These are phyloP conservation scores for Artemia franciscana DNA, from an alignment of 1,140 invertebrate species.

Conservation along the genomic window DNA sequence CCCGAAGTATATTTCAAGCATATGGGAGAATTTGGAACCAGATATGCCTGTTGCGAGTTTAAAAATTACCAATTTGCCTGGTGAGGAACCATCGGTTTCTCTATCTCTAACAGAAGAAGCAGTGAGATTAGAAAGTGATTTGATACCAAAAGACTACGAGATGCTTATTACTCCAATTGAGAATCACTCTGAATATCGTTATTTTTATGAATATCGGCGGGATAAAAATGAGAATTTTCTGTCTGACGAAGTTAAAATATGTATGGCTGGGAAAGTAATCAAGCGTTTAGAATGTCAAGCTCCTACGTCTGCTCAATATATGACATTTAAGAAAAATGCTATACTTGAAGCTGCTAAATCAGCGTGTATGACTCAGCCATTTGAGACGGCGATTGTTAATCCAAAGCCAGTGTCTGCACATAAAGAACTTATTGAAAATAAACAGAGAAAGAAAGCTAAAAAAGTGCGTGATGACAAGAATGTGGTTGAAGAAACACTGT, in stretches of 20 bases:
- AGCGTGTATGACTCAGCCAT: constrained; percentile 44
- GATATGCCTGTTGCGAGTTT: constrained; percentile 54
- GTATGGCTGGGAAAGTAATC: constrained; percentile 75
- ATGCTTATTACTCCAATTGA: constrained; percentile 68
- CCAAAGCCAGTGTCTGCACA: constrained; percentile 74
- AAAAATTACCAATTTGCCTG: constrained; percentile 32
- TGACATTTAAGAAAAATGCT: constrained; percentile 63
- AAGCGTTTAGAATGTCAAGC: constrained; percentile 82
- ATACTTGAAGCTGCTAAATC: constrained; percentile 60
- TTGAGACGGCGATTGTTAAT: constrained; percentile 55
- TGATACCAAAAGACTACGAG: constrained; percentile 66
- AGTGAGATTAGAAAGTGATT: constrained; percentile 38
- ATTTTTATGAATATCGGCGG: constrained; percentile 57
- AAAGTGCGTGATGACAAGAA: constrained; percentile 86
- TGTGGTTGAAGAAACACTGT: constrained; percentile 81
- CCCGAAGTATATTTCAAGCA: constrained; percentile 78
- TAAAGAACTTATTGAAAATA: constrained; percentile 67
- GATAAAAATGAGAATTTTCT: constrained; percentile 32
- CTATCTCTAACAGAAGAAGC: constrained; percentile 40
- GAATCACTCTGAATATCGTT: constrained; percentile 60
- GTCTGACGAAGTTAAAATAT: constrained; percentile 55
- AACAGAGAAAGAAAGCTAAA: constrained; percentile 65
- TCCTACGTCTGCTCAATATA: constrained; percentile 53
- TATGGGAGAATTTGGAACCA: constrained; percentile 59
- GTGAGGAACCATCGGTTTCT: constrained; percentile 44